A percentile compares a stretch with the other conserved stretches of the same genome.
Evolutionary conservation across 1,140 invertebrate species (phyloP).

Genomic region (Diachasmimorpha longicaudata): DNA sequence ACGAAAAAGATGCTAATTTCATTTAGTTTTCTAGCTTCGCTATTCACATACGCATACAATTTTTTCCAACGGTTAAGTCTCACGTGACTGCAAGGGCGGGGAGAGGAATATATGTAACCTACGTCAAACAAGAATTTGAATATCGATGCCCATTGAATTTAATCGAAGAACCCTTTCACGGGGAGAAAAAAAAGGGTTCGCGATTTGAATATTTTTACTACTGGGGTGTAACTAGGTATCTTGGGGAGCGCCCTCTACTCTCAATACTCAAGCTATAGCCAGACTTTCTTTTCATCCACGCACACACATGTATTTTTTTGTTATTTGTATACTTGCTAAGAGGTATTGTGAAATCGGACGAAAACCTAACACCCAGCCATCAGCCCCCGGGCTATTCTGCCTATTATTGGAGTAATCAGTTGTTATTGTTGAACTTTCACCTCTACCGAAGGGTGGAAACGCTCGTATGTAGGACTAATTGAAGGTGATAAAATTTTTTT

Average conservation of each 20-base stretch:
- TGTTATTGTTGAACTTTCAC: constrained; percentile 54
- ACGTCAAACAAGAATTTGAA: constrained; percentile 62
- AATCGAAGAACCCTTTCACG: constrained; percentile 62
- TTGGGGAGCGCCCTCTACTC: constrained; percentile 33
- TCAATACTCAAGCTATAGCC: background rate
- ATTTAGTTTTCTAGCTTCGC: constrained; percentile 26
- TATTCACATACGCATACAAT: background rate
- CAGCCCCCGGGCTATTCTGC: constrained; percentile 56
- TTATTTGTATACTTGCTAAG: constrained; percentile 61
- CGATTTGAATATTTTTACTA: constrained; percentile 61
- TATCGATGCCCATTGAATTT: constrained; percentile 64
- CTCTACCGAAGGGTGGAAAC: background rate
- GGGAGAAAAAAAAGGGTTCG: constrained; percentile 48
- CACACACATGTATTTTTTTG: constrained; percentile 38
- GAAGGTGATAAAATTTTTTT: too few relatives aligned
- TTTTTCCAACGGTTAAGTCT: constrained; percentile 5
- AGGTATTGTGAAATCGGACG: constrained; percentile 47
- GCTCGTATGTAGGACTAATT: too few relatives aligned
- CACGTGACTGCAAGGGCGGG: constrained; percentile 26
- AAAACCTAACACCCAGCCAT: constrained; percentile 58
- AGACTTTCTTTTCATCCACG: constrained; percentile 14
- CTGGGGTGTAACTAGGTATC: constrained; percentile 59
- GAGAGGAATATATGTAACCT: constrained; percentile 37
- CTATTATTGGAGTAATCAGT: constrained; percentile 61
- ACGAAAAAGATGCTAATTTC: constrained; percentile 59